Evolutionary conservation across 2,888 invertebrate species (phyloP), one percentile per base, ranked within the genome.

Genomic region (Drosophila pseudotakahashii): DNA sequence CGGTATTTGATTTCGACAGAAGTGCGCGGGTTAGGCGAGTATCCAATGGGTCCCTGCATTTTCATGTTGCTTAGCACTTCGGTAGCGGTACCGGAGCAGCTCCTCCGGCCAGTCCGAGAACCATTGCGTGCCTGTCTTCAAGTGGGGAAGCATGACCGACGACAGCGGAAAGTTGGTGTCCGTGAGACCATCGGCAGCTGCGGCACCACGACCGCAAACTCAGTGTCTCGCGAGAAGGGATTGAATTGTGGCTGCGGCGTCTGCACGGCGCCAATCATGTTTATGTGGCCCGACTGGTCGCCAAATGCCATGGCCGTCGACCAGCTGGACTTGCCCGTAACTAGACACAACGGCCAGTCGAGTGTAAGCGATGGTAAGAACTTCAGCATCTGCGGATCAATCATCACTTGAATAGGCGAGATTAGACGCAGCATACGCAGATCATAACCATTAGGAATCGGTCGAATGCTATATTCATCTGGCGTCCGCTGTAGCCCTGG

Each of bases 1-100:
- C 1, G 89, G 90, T 19, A 90, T 90, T 76, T 92, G 92, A 80
- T 91, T 92, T 2, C 91, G 89, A 19, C 87, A 2, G 83, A 94
- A 10, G 95, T 95, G 87, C 95, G 95, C 3, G 98, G 97, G 92
- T 99, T 99, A 2, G 97, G 97, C 13, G 98, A 98, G 91, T 98
- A 98, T 14, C 98, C 98, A 81, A 99, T 97, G 3, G 98, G 97
- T 42, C 99, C 98, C 91, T 98, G 97, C 95, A 98, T 96, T 93
- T 98, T 98, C 96, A 98, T 98, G 41, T 96, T 95, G 70, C 94
- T 94, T 39, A 98, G 90, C 67, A 98, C 96, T 90, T 97, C 96
- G 0, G 91, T 79, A 93, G 90, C 90, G 88, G 78, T 90, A 92
- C 10, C 94, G 94, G 77, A 95, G 94, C 78, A 96, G 94, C 81